Conservation (phyloP, 1,140 invertebrate genomes). For the Mercenaria mercenaria region DNA sequence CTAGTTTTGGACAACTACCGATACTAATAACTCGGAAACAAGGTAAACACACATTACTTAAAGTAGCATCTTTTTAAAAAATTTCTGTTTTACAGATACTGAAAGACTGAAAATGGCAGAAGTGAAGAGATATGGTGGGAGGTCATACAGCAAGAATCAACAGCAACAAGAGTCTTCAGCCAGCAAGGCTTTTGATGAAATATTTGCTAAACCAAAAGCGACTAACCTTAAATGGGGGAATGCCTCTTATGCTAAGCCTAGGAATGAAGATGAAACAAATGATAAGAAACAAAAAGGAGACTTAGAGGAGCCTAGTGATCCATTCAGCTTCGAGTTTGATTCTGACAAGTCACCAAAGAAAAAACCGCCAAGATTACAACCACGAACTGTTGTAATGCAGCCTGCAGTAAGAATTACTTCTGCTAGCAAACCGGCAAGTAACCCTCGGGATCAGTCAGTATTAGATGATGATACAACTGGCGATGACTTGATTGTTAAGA, state of each 20-base stretch:
- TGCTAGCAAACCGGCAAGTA: not conserved
- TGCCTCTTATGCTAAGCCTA: constrained; percentile 54
- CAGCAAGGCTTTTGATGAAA: constrained; percentile 62
- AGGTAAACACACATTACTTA: no score
- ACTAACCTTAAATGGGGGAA: constrained; percentile 63
- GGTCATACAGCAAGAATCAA: constrained; percentile 68
- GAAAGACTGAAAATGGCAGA: constrained; percentile 34
- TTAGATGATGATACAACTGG: constrained; percentile 53
- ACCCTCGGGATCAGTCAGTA: not conserved
- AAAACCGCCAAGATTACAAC: constrained; percentile 1
- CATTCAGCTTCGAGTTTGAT: constrained; percentile 67
- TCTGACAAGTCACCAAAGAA: constrained; percentile 62
- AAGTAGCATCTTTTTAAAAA: not conserved
- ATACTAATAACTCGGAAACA: no score
- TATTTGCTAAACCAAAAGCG: constrained; percentile 62
- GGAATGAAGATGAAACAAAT: constrained; percentile 22
- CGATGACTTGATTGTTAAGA: constrained; percentile 56
- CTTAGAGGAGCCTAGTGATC: constrained; percentile 46
- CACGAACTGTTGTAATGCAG: constrained; percentile 54
- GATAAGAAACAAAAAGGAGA: constrained; percentile 15
- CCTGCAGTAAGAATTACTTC: constrained; percentile 60
- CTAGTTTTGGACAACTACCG: no score
- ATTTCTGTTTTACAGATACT: not conserved
- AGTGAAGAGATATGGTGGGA: constrained; percentile 64
- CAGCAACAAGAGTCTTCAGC: constrained; percentile 35